These are phyloP conservation scores for Teleogryllus occipitalis DNA, from an alignment of 1,140 invertebrate genomes.

Conservation along the genomic window DNA sequence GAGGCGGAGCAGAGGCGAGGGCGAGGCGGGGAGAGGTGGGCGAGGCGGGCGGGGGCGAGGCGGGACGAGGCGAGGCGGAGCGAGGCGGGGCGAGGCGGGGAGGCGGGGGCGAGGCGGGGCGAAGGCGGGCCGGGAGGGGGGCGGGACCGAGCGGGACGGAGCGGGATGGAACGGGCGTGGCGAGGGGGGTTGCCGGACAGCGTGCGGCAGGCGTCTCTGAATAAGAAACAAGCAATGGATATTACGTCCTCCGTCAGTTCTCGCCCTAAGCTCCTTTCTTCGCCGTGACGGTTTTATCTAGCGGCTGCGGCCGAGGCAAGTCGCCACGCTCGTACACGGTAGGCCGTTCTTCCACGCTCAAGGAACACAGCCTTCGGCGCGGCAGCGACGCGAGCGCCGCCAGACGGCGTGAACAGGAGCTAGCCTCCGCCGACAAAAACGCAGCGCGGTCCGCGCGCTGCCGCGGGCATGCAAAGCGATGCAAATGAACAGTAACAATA, in stretches of 20 bases:
- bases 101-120: too few relatives aligned
- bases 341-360: background rate
- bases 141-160: too few relatives aligned
- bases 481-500: constrained; percentile 1
- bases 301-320: background rate
- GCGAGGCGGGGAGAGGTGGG: too few relatives aligned
- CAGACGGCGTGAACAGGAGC: background rate
- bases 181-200: too few relatives aligned
- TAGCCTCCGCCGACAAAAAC: background rate
- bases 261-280: background rate
- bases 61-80: too few relatives aligned
- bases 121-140: too few relatives aligned
- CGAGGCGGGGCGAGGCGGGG: too few relatives aligned
- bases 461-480: background rate
- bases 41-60: too few relatives aligned
- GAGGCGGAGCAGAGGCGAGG: too few relatives aligned
- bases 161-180: too few relatives aligned
- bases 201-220: background rate
- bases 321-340: background rate
- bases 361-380: background rate
- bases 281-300: background rate
- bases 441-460: background rate
- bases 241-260: background rate
- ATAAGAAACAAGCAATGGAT: background rate
- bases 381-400: too few relatives aligned